Base-by-base conservation (phyloP, 1,140 invertebrate genomes). In the Xylocopa sonorina region DNA sequence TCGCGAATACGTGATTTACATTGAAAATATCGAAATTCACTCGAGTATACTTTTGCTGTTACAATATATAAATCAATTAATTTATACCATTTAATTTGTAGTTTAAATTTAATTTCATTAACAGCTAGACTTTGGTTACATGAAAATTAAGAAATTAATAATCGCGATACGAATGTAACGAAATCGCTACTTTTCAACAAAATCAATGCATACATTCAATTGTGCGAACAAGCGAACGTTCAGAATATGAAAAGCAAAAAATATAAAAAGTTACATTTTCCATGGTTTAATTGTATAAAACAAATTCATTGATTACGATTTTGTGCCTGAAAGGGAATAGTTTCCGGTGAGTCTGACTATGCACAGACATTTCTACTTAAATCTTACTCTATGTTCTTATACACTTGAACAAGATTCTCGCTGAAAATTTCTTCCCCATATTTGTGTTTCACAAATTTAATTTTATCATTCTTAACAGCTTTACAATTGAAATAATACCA, bases 291-390 rank as follows among this genome's bases (percentile, higher is more conserved):
- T 16, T 9, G 32, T 24, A 18, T 32, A 53, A 71, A 71, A 71
- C 67, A 71, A 55, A 71, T 71, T 71, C 67, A 55, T 71, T 71
- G 67, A 71, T 71, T 71, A 71, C 67, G 51, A n/a, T n/a, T 71
- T 71, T 71, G 51, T 38, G 10, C 21, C n/a, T 55, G n/a, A 69
- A 48, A 66, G 24, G 27, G 48, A 16, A 10, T 41, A 29, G n/a
- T 14, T 27, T 41, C 18, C 41, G 12, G 3, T 12, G 41, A 5
- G 69, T 62, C 69, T 50, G 69, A 73, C n/a, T 10, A 18, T 14
- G 24, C 24, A 60, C 14, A 3, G 27, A 46, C 27, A 9, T 62
- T 73, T 60, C 57, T 48, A 73, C 71, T 73, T 58, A 27, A 60
- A 27, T n/a, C 4, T 38, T 34, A n/a, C n/a, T n/a, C n/a, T n/a